Evolutionary conservation across 2,797 vertebrate genomes (phyloP), one percentile per base, ranked within the genome.

Genomic region (Meriones psammophilus): DNA sequence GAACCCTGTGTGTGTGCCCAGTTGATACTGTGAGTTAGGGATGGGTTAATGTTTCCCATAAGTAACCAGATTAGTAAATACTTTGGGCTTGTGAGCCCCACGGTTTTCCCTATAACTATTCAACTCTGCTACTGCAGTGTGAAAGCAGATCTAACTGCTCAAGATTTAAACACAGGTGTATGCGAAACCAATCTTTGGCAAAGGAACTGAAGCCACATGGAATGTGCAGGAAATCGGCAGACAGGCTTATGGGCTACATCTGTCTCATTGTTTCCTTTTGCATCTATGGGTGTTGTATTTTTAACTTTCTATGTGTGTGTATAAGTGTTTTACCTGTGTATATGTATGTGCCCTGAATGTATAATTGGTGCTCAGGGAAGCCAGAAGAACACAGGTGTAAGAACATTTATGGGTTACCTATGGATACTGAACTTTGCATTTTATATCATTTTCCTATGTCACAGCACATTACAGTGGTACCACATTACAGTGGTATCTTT

Each of bases 61-160:
- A 96, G 84, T 22, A 50, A 62, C 13, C 9, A 76, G 64, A 36
- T 4, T n/a, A 58, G 73, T 84, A 88, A 92, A 78, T 93, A 88
- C 62, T 86, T 78, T 46, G 56, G 83, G 39, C 8, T 78, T 89
- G 30, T 24, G 33, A 89, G 60, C 54, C 36, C 20, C 9, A 20
- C 26, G 17, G 10, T 64, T 69, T 62, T 87, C n/a, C 20, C 42
- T 83, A 2, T 46, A 74, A 28, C 18, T 56, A 39, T 4, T 79
- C 30, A 79, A 10, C 9, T 88, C 66, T 71, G 66, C 33, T 56
- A 1, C 39, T 54, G 13, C n/a, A 88, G 4, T 69, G 17, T 50
- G 46, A 80, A 60, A 86, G 39, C 5, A 87, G 9, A 26, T 87
- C 22, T 26, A 68, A 36, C 62, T 74, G 15, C 5, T 91, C 33